Percentiles rank a stretch among this genome's conserved stretches.
phyloP scores from a whole-genome alignment of 2,888 invertebrate species.

The Boloria selene region DNA sequence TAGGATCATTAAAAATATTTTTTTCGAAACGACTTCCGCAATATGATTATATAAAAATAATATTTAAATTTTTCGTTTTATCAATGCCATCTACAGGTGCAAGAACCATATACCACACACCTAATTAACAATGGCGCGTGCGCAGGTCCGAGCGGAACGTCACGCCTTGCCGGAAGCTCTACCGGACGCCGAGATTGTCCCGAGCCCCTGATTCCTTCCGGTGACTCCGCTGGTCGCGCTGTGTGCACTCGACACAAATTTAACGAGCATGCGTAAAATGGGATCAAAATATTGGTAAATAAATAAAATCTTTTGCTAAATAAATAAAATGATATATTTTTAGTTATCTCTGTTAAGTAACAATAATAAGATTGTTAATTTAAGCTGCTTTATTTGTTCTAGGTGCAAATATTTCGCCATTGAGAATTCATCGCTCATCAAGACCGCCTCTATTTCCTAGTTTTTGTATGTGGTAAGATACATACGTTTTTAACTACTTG shows the following conservation, averaged over 20 bases:
- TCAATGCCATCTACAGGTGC: slow-evolving; percentile 32
- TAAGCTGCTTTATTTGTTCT: not conserved
- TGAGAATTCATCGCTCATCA: too few species aligned
- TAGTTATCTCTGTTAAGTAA: not conserved
- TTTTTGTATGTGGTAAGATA: slow-evolving; percentile 1
- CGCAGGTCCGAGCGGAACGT: slow-evolving; percentile 66
- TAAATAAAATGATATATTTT: not conserved
- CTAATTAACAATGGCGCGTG: slow-evolving; percentile 57
- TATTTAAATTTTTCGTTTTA: slow-evolving; percentile 3
- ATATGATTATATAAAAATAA: not conserved
- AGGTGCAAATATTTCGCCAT: too few species aligned
- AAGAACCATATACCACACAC: slow-evolving; percentile 39
- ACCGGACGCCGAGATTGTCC: slow-evolving; percentile 78
- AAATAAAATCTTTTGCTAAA: not conserved
- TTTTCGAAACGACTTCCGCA: not conserved
- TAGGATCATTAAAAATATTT: too few species aligned
- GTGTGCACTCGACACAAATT: slow-evolving; percentile 39
- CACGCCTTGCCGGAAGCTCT: slow-evolving; percentile 66
- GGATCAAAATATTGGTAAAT: not conserved
- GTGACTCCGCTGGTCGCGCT: slow-evolving; percentile 53
- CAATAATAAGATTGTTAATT: not conserved
- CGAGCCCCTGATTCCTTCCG: slow-evolving; percentile 81
- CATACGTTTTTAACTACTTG: too few species aligned
- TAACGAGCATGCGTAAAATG: slow-evolving; percentile 31
- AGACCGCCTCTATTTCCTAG: too few species aligned